These are phyloP conservation scores for Aphelocoma californica DNA, from an alignment of 2,797 vertebrate species.

Conservation along the genomic window DNA sequence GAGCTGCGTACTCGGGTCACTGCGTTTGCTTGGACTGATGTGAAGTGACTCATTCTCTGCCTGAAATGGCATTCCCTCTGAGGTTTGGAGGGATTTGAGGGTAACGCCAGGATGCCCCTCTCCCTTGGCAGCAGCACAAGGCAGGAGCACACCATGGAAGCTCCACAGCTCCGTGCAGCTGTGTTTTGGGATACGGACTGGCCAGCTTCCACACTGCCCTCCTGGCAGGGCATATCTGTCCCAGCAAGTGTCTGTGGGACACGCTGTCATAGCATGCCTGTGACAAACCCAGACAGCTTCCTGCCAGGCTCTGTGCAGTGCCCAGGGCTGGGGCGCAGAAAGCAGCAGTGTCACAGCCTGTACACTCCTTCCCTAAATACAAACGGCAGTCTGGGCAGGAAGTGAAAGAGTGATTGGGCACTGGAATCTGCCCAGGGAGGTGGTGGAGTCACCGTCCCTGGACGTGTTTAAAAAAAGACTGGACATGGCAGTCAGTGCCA, in stretches of 20 bases:
- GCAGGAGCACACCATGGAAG: neutral
- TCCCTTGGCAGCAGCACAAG: neutral
- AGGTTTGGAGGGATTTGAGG: neutral
- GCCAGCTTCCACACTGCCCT: neutral
- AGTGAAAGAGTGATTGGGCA: no score
- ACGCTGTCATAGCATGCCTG: neutral
- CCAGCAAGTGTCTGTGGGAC: neutral
- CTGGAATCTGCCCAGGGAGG: no score
- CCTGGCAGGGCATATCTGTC: accelerated
- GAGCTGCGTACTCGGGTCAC: neutral
- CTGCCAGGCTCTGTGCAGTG: accelerated
- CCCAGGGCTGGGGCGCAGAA: neutral
- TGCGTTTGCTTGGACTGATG: neutral
- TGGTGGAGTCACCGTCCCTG: no score
- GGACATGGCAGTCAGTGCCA: no score
- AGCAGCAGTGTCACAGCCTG: neutral
- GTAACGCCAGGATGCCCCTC: neutral
- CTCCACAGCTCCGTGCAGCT: accelerated
- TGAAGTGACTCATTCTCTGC: neutral
- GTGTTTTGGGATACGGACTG: neutral
- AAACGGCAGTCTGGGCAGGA: neutral
- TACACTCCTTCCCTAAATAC: neutral
- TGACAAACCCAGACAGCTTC: neutral
- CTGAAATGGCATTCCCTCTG: accelerated
- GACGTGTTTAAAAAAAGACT: no score